Conservation (phyloP, 2,113 vertebrate species). For the Acanthisitta chloris region DNA sequence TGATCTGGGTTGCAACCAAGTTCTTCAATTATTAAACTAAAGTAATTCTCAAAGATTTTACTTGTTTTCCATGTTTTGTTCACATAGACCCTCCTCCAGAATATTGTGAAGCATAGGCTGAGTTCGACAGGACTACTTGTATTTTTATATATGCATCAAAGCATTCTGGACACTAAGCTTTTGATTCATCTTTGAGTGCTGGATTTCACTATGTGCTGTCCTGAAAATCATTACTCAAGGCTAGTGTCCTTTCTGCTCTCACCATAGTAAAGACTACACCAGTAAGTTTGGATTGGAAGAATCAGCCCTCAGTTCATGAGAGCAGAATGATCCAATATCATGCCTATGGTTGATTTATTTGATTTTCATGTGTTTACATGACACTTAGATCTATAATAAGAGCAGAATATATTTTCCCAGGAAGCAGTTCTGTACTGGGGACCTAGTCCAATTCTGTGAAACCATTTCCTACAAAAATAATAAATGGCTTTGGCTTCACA, state of each 20-base stretch:
- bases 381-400: constrained; percentile 14
- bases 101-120: not conserved
- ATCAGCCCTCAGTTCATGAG: not conserved
- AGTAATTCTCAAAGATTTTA: not conserved
- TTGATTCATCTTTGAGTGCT: not conserved
- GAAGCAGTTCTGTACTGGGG: not conserved
- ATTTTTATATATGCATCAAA: not conserved
- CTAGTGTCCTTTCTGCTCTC: not conserved
- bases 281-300: not conserved
- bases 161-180: not conserved
- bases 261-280: not conserved
- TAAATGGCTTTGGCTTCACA: not conserved
- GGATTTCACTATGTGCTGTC: not conserved
- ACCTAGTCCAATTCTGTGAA: not conserved
- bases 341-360: constrained; percentile 12
- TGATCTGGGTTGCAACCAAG: not conserved
- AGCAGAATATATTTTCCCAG: constrained; percentile 27
- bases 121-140: not conserved
- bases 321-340: not conserved
- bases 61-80: not conserved
- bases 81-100: not conserved
- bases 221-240: not conserved
- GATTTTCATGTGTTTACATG: constrained; percentile 12
- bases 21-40: constrained; percentile 1
- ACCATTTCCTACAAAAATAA: constrained; percentile 11